phyloP scores from a whole-genome alignment of 2,113 vertebrate genomes.

The Megalops atlanticus region DNA sequence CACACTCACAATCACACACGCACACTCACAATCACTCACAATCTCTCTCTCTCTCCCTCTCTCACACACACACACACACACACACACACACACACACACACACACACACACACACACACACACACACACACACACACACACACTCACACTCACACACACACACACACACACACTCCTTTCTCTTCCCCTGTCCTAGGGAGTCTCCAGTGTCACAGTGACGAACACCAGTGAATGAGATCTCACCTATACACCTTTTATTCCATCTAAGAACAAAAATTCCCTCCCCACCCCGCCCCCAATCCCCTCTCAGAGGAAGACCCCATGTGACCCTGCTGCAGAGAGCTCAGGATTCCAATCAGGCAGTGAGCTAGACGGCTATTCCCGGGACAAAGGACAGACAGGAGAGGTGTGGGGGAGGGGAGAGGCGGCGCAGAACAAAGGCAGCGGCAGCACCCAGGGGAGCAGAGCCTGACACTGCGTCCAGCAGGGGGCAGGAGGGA shows the following conservation, averaged over 20 bases:
- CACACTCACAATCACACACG: no score
- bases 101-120: slow-evolving; percentile 6
- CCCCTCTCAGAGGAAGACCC: slow-evolving; percentile 43
- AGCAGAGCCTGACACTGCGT: slow-evolving; percentile 90
- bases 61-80: not conserved
- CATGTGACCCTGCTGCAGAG: slow-evolving; percentile 61
- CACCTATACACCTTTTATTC: slow-evolving; percentile 86
- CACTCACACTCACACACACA: slow-evolving; percentile 9
- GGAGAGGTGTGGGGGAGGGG: slow-evolving; percentile 80
- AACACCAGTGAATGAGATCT: slow-evolving; percentile 81
- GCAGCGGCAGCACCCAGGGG: slow-evolving; percentile 86
- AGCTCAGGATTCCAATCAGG: slow-evolving; percentile 78
- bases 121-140: slow-evolving; percentile 6
- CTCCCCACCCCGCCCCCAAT: not conserved
- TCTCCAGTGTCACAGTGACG: slow-evolving; percentile 83
- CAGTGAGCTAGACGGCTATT: slow-evolving; percentile 75
- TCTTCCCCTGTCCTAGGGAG: slow-evolving; percentile 77
- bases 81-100: slow-evolving; percentile 38
- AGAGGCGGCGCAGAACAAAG: slow-evolving; percentile 68
- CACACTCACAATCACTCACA: no score
- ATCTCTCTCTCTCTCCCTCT: no score
- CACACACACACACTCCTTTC: slow-evolving; percentile 79
- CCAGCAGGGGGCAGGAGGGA: slow-evolving; percentile 86
- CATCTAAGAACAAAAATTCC: slow-evolving; percentile 75
- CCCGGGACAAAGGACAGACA: slow-evolving; percentile 75